These are phyloP conservation scores for Gobio gobio DNA, from an alignment of 2,113 vertebrate species.

Conservation along the genomic window DNA sequence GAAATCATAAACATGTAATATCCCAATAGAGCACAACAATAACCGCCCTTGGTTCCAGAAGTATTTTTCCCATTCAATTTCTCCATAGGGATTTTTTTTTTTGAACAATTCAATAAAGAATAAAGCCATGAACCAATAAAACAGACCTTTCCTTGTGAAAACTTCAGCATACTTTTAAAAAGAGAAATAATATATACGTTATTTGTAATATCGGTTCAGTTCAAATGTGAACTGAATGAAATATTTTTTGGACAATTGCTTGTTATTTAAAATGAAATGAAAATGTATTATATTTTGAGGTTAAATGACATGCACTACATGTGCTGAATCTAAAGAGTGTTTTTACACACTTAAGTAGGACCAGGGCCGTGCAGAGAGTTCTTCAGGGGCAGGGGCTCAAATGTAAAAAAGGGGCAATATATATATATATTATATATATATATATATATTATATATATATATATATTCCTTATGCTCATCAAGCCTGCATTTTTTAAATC, in stretches of 20 bases:
- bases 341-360: not conserved
- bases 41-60: not conserved
- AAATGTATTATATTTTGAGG: not conserved
- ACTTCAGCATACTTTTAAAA: too few relatives aligned
- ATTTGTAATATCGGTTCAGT: too few relatives aligned
- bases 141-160: not conserved
- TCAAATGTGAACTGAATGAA: too few relatives aligned
- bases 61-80: not conserved
- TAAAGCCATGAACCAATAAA: not conserved
- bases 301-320: not conserved
- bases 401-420: too few relatives aligned
- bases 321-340: not conserved
- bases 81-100: not conserved
- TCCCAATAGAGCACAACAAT: not conserved
- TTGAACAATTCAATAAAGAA: not conserved
- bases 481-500: too few relatives aligned
- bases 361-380: too few relatives aligned
- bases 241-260: too few relatives aligned
- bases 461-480: too few relatives aligned
- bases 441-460: too few relatives aligned
- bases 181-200: too few relatives aligned
- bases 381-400: too few relatives aligned
- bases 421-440: too few relatives aligned
- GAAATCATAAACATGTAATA: not conserved
- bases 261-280: not conserved